Evolutionary conservation across 1,140 invertebrate species (phyloP), one percentile per base, ranked within the genome.

Genomic region (Leptinotarsa defecta): DNA sequence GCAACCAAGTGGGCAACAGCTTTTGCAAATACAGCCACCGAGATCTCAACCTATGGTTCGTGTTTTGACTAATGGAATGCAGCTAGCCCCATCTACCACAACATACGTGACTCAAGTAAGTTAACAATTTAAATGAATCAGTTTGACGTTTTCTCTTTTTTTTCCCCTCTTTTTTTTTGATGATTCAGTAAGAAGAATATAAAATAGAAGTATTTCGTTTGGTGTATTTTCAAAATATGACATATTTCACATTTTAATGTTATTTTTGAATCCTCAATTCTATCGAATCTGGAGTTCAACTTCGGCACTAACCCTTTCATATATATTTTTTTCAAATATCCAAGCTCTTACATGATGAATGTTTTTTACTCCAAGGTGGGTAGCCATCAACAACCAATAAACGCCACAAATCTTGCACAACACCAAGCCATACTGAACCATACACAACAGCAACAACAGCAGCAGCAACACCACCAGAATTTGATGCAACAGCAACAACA

Each of bases 21-120:
- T 84, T 19, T 78, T 84, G 13, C 84, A 85, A 61, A 79, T 84
- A 62, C 77, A 77, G 22, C 85, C 86, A 74, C 82, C 84, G 48
- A 83, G 86, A 17, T 86, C 86, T 72, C 88, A 88, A 71, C 88
- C 88, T 17, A 83, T 89, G 79, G 81, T 88, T 48, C 81, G 87
- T 13, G 88, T 89, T 24, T 81, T 88, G 64, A 86, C 86, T 68
- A 89, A 89, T 82, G 88, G 88, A 17, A 83, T 88, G 48, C 83
- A 84, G 68, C 72, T 84, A 15, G 85, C 69, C 79, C 87, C 74
- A 82, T 86, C 75, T 83, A 80, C 82, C 11, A 83, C 84, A 6
- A 82, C 84, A 1, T 84, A 83, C 71, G 84, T 85, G 22, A 83
- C 83, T 27, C 83, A 83, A 67, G 79, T 83, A 71, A 71, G 62